A percentile compares a stretch with the other conserved stretches of the same genome.
Evolutionary conservation across 2,113 vertebrate genomes (phyloP).

Genomic region (Platanista minor): DNA sequence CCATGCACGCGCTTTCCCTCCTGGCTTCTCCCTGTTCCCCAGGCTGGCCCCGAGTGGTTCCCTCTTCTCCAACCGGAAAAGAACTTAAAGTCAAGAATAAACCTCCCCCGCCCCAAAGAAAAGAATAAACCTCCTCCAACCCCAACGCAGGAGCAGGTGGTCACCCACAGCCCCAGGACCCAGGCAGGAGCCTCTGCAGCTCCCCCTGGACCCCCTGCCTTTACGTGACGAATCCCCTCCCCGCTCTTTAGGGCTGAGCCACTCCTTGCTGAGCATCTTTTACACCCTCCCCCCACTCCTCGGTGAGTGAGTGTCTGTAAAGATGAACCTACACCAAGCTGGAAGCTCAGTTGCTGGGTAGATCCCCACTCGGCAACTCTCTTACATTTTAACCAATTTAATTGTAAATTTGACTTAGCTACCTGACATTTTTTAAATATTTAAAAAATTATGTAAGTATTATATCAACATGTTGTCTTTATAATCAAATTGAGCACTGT

Average conservation of each 20-base stretch:
- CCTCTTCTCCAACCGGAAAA: background rate
- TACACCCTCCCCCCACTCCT: background rate
- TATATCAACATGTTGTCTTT: background rate
- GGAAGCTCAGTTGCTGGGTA: rapidly evolving
- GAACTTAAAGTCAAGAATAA: background rate
- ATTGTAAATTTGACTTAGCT: background rate
- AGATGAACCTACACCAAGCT: background rate
- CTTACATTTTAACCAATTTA: background rate
- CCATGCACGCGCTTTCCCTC: rapidly evolving
- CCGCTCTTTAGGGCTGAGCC: rapidly evolving
- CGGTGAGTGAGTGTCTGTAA: background rate
- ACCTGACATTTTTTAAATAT: background rate
- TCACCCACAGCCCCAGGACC: background rate
- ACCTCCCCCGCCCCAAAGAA: too few species aligned
- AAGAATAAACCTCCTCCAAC: background rate
- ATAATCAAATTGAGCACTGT: background rate
- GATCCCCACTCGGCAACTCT: background rate
- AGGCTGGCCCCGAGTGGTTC: background rate
- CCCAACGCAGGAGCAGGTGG: background rate
- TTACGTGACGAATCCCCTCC: background rate
- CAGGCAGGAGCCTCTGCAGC: background rate
- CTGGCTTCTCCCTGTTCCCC: background rate
- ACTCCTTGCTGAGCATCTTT: too few species aligned
- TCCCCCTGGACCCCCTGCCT: background rate
- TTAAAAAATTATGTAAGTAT: background rate